Evolutionary conservation across 2,888 invertebrate genomes (phyloP).

Genomic region (Megastigmus dorsalis): DNA sequence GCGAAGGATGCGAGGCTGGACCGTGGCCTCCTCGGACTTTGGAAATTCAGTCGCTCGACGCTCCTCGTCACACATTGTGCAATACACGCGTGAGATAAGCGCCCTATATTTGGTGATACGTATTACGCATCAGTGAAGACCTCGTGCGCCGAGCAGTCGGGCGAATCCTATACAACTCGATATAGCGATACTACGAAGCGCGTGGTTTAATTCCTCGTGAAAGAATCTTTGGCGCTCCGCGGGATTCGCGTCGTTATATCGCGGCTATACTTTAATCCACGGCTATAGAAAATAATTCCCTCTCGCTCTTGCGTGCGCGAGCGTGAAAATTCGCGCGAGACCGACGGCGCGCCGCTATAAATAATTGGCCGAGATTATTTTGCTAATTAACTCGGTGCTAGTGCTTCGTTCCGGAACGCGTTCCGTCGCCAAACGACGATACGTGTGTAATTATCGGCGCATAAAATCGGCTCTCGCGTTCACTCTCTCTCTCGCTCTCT

Average conservation of each 20-base stretch:
- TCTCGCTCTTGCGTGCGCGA: too few relatives aligned
- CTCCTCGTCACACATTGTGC: conserved; percentile 56
- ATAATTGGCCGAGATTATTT: conserved; percentile 45
- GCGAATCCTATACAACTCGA: background rate
- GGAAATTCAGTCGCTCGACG: conserved; percentile 60
- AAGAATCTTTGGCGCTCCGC: background rate
- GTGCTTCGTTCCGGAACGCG: background rate
- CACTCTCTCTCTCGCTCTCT: background rate
- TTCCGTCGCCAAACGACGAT: background rate
- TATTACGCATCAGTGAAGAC: background rate
- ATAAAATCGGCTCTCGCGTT: conserved; percentile 16
- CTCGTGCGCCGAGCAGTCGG: conserved; percentile 1
- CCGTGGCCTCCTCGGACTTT: conserved; percentile 5
- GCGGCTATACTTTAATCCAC: background rate
- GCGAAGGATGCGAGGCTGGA: background rate
- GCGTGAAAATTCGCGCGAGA: conserved; percentile 54
- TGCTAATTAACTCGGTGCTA: conserved; percentile 27
- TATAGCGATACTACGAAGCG: background rate
- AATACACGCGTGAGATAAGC: conserved; percentile 39
- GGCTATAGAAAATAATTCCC: background rate
- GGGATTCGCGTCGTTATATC: background rate
- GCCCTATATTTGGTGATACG: background rate
- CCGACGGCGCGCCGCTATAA: conserved; percentile 12
- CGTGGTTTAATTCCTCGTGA: conserved; percentile 33
- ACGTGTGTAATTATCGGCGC: conserved; percentile 42